phyloP scores from a whole-genome alignment of 2,888 invertebrate genomes.

The Venusia cambrica region DNA sequence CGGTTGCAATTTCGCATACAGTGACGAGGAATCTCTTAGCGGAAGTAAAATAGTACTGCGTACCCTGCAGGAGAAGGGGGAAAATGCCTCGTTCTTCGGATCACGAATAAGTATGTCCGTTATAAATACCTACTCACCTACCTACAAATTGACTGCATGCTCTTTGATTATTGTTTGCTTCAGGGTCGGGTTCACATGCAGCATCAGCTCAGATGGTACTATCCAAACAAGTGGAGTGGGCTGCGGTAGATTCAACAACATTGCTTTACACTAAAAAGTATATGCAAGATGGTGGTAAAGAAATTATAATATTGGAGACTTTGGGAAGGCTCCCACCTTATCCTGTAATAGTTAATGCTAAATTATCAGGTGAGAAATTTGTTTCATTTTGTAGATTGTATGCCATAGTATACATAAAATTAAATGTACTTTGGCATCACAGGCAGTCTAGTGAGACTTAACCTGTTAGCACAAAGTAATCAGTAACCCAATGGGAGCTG shows the following conservation, averaged over 20 bases:
- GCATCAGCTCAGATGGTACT: constrained; percentile 83
- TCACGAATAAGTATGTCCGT: constrained; percentile 72
- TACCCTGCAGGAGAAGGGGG: constrained; percentile 77
- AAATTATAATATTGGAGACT: constrained; percentile 80
- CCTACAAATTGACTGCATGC: neutral
- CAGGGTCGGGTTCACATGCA: constrained; percentile 82
- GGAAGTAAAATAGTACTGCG: constrained; percentile 78
- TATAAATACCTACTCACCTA: neutral
- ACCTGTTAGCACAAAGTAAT: too few relatives aligned
- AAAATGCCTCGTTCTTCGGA: constrained; percentile 83
- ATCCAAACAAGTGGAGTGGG: constrained; percentile 82
- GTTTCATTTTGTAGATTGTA: too few relatives aligned
- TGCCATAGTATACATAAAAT: too few relatives aligned
- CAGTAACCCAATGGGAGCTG: too few relatives aligned
- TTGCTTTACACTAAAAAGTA: constrained; percentile 76
- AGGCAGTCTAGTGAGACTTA: too few relatives aligned
- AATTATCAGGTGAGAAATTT: constrained; percentile 83
- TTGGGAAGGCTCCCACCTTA: constrained; percentile 85
- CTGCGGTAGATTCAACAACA: constrained; percentile 83
- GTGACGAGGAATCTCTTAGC: constrained; percentile 76
- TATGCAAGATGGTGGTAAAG: constrained; percentile 79
- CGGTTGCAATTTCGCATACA: constrained; percentile 80
- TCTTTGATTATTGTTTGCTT: constrained; percentile 10
- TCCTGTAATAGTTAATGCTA: constrained; percentile 82
- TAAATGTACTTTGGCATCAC: too few relatives aligned